These are phyloP conservation scores for Aptenodytes patagonicus DNA, from an alignment of 2,113 vertebrate genomes.

Conservation along the genomic window DNA sequence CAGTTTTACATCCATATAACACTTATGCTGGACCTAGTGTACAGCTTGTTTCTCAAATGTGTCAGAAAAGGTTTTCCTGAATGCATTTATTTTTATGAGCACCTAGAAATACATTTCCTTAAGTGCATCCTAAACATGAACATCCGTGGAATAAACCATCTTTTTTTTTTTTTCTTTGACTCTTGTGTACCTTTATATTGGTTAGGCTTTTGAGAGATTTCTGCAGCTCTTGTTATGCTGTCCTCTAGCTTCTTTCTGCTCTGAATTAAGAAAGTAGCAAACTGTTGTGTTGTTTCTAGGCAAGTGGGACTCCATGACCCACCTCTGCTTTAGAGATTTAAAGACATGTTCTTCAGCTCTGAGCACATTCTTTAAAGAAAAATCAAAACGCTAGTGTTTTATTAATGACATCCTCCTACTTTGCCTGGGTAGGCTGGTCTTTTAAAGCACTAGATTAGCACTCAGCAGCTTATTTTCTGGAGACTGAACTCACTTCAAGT, in stretches of 20 bases:
- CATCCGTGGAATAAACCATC: accelerated
- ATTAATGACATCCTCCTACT: slow-evolving; percentile 46
- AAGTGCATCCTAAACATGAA: neutral
- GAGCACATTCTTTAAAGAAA: neutral
- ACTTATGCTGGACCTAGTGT: neutral
- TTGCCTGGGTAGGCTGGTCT: slow-evolving; percentile 18
- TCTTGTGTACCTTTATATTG: neutral
- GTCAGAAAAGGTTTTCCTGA: neutral
- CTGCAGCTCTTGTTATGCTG: neutral
- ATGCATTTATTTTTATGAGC: neutral
- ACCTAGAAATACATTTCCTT: neutral
- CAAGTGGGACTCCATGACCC: neutral
- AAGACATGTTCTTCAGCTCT: neutral
- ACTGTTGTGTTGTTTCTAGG: neutral
- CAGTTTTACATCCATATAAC: neutral
- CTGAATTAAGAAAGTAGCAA: neutral
- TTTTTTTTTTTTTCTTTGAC: neutral
- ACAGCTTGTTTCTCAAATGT: neutral
- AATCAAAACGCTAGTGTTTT: slow-evolving; percentile 8
- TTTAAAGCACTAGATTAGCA: neutral
- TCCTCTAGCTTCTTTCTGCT: neutral
- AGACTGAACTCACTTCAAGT: neutral
- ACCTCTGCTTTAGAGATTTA: neutral
- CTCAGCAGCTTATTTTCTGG: neutral
- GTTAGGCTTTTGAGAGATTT: neutral